Evolutionary conservation across 2,888 invertebrate species (phyloP), one percentile per base, ranked within the genome.

Genomic region (Habrosyne pyritoides): DNA sequence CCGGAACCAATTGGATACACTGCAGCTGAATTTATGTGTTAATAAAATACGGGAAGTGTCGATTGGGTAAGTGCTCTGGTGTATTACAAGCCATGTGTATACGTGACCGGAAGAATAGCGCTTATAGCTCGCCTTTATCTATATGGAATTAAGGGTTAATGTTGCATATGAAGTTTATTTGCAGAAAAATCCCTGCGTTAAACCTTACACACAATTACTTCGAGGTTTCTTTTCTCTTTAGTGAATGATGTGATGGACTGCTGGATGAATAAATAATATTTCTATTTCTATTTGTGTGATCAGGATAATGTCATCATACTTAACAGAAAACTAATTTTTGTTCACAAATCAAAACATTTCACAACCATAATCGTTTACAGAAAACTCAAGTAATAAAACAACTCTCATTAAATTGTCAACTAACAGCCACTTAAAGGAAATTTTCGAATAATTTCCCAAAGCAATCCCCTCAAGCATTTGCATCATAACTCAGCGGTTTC

Each of bases 401-500:
- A 42, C 42, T 50, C 18, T 50, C 50, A 50, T 50, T 28, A 50
- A 50, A 50, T 50, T 21, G 28, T 28, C 50, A 28, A 50, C 18
- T 50, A 28, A 50, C 12, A 28, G 21, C 28, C 50, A 50, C 28
- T 28, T 50, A 50, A 49, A 30, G 24, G 28, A 22, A 28, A 50
- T 50, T 50, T 18, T 8, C 42, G 42, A 42, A 42, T 42, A 42
- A 18, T 42, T 50, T 30, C 28, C 50, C 28, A 50, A 50, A 30
- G 28, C 50, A 21, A 50, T 50, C 61, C 56, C 57, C 55, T 63
- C 52, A 61, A 63, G 61, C 65, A 60, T 64, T 67, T 75, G 63
- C 62, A 69, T 69, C 64, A 71, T 66, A 78, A 76, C 59, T 64
- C 69, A 70, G 61, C 60, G 61, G 65, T 71, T 73, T 66, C 67